Base-by-base conservation (phyloP, 2,888 invertebrate genomes). In the Odontocerum albicorne region DNA sequence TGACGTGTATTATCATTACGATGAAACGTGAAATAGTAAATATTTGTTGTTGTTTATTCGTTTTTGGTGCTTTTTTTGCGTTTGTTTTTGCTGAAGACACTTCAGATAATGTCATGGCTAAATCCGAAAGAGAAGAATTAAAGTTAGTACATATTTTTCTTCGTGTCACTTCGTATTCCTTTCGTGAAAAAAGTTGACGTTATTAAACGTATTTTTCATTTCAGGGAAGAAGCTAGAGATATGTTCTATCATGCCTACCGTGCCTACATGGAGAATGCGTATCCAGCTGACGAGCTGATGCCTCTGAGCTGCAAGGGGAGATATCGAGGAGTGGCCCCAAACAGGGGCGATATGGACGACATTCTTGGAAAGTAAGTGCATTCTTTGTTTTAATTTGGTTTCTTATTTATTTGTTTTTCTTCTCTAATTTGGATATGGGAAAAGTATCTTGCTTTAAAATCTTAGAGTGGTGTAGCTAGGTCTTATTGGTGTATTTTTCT, bases 281-380 rank as follows among this genome's bases (percentile, higher is more conserved):
- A 92, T 75, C 98, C 98, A 47, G 97, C 97, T 13, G 98, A 98
- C 77, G 98, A 99, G 74, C 75, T 98, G 62, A 96, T 97, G 97
- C 98, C 98, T 1, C 77, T 98, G 31, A 92, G 91, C 66, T 98
- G 98, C 72, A 87, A 88, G 67, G 98, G 97, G 20, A 79, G 98
- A 49, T 94, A 88, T 72, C 81, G 95, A 64, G 96, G 95, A 3
- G 81, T 92, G 4, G 92, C 95, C 45, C 90, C 93, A 2, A 89
- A 90, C 62, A 81, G 98, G 43, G 98, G 98, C 2, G 97, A 98
- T 69, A 91, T 98, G 73, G 98, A 98, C 72, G 97, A 97, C 71
- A 86, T 90, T 31, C 80, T 98, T 61, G 98, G 98, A 77, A 98
- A 99, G 96, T 96, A 79, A 84, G 94, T 77, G n/a, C n/a, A n/a